phyloP scores from a whole-genome alignment of 1,140 invertebrate species.

The Drosophila baimaii region DNA sequence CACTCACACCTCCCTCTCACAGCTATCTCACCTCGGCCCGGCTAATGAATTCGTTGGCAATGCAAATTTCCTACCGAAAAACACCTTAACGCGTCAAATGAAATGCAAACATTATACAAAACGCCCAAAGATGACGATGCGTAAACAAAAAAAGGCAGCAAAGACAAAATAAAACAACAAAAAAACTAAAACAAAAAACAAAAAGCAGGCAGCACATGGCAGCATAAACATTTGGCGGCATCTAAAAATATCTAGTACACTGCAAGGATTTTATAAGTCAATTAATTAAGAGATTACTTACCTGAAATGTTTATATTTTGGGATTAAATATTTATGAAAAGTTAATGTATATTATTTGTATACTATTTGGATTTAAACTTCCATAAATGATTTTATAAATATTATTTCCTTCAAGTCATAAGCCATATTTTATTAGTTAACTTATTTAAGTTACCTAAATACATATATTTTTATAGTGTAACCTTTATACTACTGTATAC shows the following conservation, averaged over 20 bases:
- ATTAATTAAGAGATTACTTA: neutral
- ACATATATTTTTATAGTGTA: too few relatives aligned
- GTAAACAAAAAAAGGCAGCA: conserved; percentile 49
- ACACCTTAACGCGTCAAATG: conserved; percentile 71
- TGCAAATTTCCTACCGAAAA: conserved; percentile 63
- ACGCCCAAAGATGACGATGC: conserved; percentile 54
- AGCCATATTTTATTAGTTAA: too few relatives aligned
- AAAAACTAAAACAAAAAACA: conserved; percentile 22
- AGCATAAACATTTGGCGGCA: conserved; percentile 63
- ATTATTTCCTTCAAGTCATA: neutral
- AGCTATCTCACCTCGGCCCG: neutral
- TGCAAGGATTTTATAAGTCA: conserved; percentile 3
- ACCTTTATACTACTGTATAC: too few relatives aligned
- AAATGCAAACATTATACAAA: conserved; percentile 72
- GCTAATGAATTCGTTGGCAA: conserved; percentile 78
- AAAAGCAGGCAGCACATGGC: conserved; percentile 62
- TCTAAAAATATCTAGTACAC: conserved; percentile 57
- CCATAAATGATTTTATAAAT: neutral
- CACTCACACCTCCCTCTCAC: neutral
- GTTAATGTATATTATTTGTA: too few relatives aligned
- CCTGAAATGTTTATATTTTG: neutral
- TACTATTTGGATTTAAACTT: too few relatives aligned
- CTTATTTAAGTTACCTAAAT: too few relatives aligned
- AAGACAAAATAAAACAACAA: conserved; percentile 19
- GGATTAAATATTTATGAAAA: neutral